A percentile compares a stretch with the other conserved stretches of the same genome.
Evolutionary conservation across 1,140 invertebrate genomes (phyloP).

Genomic region (Druon quercuslanigerum): DNA sequence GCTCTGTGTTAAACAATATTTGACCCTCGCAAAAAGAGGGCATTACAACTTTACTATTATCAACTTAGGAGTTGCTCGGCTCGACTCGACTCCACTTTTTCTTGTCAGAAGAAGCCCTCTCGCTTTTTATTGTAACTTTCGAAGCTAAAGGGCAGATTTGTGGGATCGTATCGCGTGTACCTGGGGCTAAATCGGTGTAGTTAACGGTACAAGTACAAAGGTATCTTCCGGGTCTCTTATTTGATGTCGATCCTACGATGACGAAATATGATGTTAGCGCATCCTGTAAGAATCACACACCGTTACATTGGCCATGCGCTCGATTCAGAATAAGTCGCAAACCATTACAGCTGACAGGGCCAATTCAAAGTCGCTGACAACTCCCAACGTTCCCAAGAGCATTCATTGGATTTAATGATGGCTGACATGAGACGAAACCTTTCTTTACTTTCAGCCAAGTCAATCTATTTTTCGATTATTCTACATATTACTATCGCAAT

Average conservation of each 20-base stretch:
- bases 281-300: constrained; percentile 16
- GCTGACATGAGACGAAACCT: neutral
- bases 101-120: neutral
- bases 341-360: constrained; percentile 1
- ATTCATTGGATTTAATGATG: constrained; percentile 27
- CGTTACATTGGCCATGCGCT: constrained; percentile 14
- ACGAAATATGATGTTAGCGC: constrained; percentile 28
- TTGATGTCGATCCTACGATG: constrained; percentile 24
- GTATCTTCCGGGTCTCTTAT: constrained; percentile 19
- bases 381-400: constrained; percentile 15
- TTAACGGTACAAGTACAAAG: constrained; percentile 25
- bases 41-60: neutral
- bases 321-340: constrained; percentile 13
- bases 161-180: constrained; percentile 28
- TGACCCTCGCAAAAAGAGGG: neutral
- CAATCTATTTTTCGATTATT: neutral
- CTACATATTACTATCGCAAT: no score
- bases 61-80: neutral
- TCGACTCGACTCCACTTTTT: neutral
- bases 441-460: neutral
- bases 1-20: neutral
- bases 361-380: constrained; percentile 30
- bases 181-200: constrained; percentile 17
- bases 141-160: constrained; percentile 14
- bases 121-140: neutral